A percentile compares a stretch with the other conserved stretches of the same genome.
These are phyloP conservation scores for Syngnathus acus DNA, from an alignment of 2,797 vertebrate species.

Conservation along the genomic window DNA sequence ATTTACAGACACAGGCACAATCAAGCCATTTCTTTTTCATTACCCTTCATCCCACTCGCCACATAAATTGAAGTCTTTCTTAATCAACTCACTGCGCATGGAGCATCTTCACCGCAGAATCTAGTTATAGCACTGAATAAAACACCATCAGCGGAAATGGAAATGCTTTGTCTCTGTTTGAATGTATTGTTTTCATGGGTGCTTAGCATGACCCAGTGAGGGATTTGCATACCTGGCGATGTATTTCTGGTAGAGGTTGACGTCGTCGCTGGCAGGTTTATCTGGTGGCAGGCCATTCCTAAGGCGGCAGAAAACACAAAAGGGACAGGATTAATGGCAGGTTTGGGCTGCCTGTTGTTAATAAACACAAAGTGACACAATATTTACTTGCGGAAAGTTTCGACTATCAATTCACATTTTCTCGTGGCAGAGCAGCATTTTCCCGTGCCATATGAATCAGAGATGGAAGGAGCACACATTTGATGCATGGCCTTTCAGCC, in stretches of 20 bases:
- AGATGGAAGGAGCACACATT: slow-evolving; percentile 49
- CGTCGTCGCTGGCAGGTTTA: slow-evolving; percentile 92
- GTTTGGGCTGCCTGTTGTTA: slow-evolving; percentile 59
- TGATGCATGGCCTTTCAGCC: slow-evolving; percentile 72
- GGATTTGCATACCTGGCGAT: slow-evolving; percentile 96
- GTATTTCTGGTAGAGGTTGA: slow-evolving; percentile 99
- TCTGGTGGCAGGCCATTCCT: slow-evolving; percentile 98
- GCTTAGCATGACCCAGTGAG: slow-evolving; percentile 32
- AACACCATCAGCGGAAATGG: slow-evolving; percentile 47
- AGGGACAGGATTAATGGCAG: slow-evolving; percentile 72
- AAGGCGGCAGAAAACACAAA: slow-evolving; percentile 66
- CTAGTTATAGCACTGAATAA: slow-evolving; percentile 59
- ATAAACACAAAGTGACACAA: slow-evolving; percentile 77
- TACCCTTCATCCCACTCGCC: slow-evolving; percentile 47
- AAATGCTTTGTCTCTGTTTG: slow-evolving; percentile 43
- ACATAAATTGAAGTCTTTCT: slow-evolving; percentile 60
- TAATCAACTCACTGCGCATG: slow-evolving; percentile 60
- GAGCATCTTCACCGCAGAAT: slow-evolving; percentile 45
- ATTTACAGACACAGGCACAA: slow-evolving; percentile 42
- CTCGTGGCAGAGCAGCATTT: slow-evolving; percentile 63
- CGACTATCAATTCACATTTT: slow-evolving; percentile 77
- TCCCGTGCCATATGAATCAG: slow-evolving; percentile 66
- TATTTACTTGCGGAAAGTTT: slow-evolving; percentile 76
- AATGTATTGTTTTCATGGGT: slow-evolving; percentile 46
- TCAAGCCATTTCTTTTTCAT: slow-evolving; percentile 59